Evolutionary conservation across 1,140 invertebrate genomes (phyloP).

Genomic region (Platyura marginata): DNA sequence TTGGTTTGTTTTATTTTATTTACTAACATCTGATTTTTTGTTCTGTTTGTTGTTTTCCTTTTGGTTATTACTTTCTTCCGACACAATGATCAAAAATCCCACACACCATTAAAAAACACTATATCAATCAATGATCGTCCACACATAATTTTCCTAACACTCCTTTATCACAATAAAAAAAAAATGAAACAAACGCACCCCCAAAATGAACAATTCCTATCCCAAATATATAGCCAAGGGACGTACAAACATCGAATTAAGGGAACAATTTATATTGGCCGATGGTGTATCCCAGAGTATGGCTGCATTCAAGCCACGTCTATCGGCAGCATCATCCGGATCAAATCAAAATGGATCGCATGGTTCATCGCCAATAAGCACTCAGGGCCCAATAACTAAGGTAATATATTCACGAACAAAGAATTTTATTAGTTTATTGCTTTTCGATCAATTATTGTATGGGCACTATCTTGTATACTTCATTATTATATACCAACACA

Average conservation of each 20-base stretch:
- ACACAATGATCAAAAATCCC: neutral
- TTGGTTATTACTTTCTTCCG: too few species aligned
- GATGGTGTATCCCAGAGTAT: constrained; percentile 94
- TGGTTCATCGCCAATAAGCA: constrained; percentile 40
- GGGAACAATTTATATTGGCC: constrained; percentile 96
- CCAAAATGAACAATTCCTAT: constrained; percentile 8
- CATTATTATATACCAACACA: too few species aligned
- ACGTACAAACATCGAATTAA: constrained; percentile 96
- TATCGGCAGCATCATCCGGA: constrained; percentile 59
- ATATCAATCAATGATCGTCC: neutral
- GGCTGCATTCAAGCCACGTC: constrained; percentile 85
- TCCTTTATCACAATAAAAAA: too few species aligned
- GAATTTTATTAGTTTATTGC: neutral
- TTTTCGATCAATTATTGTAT: neutral
- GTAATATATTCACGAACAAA: constrained; percentile 38
- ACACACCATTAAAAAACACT: neutral
- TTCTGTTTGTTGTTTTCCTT: too few species aligned
- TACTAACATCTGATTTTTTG: too few species aligned
- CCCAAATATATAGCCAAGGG: constrained; percentile 89
- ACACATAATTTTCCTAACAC: neutral
- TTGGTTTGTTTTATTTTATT: too few species aligned
- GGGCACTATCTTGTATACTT: too few species aligned
- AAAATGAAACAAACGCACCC: constrained; percentile 6
- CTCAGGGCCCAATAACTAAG: constrained; percentile 83
- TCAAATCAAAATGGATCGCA: constrained; percentile 37